These are phyloP conservation scores for Illadopsis cleaveri DNA, from an alignment of 2,113 vertebrate genomes.

Conservation along the genomic window DNA sequence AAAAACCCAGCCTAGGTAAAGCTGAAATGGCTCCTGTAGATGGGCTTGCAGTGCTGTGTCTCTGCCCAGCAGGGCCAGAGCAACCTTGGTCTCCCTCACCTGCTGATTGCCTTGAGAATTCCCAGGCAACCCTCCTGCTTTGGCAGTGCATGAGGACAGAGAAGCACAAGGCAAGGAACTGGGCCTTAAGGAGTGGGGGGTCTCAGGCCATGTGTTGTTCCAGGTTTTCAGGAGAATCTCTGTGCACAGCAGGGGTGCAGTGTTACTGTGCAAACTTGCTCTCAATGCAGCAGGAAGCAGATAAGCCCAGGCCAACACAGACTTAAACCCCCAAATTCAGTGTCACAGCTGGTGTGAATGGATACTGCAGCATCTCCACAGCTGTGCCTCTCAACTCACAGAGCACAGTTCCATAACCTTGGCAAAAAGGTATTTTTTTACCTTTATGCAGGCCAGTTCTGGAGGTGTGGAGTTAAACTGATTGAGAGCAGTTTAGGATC, in stretches of 20 bases:
- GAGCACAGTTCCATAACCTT: neutral
- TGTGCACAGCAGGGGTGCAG: neutral
- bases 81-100: neutral
- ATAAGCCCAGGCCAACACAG: neutral
- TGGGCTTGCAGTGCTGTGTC: neutral
- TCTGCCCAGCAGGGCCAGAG: neutral
- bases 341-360: too few species aligned
- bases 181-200: rapidly evolving
- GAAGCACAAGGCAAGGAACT: neutral
- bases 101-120: neutral
- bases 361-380: neutral
- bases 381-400: neutral
- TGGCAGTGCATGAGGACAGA: rapidly evolving
- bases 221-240: neutral
- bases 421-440: neutral
- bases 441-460: neutral
- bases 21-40: neutral
- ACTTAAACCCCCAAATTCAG: neutral
- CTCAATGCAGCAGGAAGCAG: neutral
- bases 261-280: neutral
- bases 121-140: neutral
- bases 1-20: neutral
- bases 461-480: neutral
- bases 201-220: neutral
- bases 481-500: neutral